A percentile compares a stretch with the other conserved stretches of the same genome.
Conservation (phyloP, 2,888 invertebrate species). For the Uloborus plumipes region DNA sequence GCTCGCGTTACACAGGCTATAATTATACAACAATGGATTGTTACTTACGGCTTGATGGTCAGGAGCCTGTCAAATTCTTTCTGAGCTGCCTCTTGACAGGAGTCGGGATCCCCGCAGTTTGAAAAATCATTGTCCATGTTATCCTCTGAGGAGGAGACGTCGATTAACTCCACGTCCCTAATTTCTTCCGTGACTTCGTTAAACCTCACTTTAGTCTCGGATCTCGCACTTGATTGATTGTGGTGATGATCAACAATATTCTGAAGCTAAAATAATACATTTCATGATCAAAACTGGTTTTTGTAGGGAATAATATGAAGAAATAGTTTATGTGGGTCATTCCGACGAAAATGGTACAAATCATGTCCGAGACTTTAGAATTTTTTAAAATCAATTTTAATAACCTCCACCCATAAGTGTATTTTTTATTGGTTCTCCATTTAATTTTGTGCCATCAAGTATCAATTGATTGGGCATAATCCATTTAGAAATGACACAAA, state of each 20-base stretch:
- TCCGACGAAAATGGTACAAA: too few species aligned
- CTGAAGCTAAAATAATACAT: constrained; percentile 84
- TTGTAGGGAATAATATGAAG: too few species aligned
- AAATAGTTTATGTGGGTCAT: too few species aligned
- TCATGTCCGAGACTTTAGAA: too few species aligned
- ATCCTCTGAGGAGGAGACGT: constrained; percentile 18
- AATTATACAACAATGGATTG: not conserved
- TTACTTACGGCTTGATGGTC: constrained; percentile 72
- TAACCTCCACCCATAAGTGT: too few species aligned
- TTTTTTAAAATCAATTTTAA: too few species aligned
- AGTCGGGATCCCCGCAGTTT: not conserved
- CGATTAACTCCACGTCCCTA: constrained; percentile 38
- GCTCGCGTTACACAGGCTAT: too few species aligned
- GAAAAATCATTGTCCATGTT: not conserved
- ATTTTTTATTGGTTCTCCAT: too few species aligned
- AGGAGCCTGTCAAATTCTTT: constrained; percentile 70
- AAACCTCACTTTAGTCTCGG: constrained; percentile 85
- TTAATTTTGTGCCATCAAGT: too few species aligned
- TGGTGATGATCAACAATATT: constrained; percentile 89
- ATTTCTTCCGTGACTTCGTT: constrained; percentile 75
- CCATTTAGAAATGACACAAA: too few species aligned
- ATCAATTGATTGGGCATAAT: too few species aligned
- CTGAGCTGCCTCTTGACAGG: not conserved
- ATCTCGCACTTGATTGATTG: constrained; percentile 78
- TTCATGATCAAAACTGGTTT: too few species aligned